Base-by-base conservation (phyloP, 2,888 invertebrate genomes). In the Coecobrya sp. region DNA sequence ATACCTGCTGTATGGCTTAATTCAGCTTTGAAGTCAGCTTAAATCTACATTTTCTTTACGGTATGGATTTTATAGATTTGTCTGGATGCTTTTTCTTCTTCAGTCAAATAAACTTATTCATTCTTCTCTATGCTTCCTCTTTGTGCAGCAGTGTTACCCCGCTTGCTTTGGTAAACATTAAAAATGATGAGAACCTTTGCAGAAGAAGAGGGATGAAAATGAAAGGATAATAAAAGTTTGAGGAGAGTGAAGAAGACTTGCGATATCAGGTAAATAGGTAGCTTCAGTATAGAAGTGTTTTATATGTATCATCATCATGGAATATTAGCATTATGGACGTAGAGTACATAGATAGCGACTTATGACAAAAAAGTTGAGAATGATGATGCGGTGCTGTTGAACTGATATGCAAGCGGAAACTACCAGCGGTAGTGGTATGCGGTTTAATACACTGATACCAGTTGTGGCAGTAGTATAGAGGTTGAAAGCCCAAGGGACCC, bases 401-500 rank as follows among this genome's bases (percentile, higher is more conserved):
- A 19, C 59, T 59, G 59, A 59, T 19, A 16, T 11, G 52, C 52
- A 19, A 10, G 19, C 5, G 49, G 65, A 62, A 65, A 84, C 4
- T 13, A 30, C 19, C 59, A 84, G 19, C 42, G 25, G 36, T 7
- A 2, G 36, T 19, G 27, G 68, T 62, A 86, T 45, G 16, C 22
- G 4, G 13, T 86, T 16, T 36, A 84, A 55, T 62, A 27, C 25
- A 73, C 25, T 49, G 55, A 19, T 52, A 70, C n/a, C n/a, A n/a
- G n/a, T 42, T n/a, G 76, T n/a, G n/a, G n/a, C n/a, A n/a, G 49
- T 86, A 68, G 45, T 10, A 62, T 55, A 73, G 76, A 45, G 42
- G 79, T 27, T 81, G 62, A 84, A 59, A 45, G 49, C 91, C 91
- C 91, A 81, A 86, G 86, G 91, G 91, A 91, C 91, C 79, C 91